phyloP scores from a whole-genome alignment of 92 coral and sea anemone species.

The Anthopleura xanthogrammica region DNA sequence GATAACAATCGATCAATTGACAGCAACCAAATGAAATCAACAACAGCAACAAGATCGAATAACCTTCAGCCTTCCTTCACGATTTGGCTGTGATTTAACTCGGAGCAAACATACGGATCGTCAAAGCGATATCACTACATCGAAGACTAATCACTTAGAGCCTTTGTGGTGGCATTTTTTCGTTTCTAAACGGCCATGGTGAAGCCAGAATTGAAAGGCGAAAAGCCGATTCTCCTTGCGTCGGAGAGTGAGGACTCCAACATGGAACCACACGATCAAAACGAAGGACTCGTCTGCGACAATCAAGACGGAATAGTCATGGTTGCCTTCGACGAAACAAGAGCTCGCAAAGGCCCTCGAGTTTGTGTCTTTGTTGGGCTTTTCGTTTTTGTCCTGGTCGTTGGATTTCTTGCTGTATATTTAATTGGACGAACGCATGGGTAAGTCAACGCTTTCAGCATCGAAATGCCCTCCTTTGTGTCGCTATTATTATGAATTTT shows the following conservation, averaged over 20 bases:
- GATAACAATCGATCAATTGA: slow-evolving; percentile 29
- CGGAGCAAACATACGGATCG: slow-evolving; percentile 13
- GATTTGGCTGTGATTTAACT: slow-evolving; percentile 6
- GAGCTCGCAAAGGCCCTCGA: slow-evolving; percentile 64
- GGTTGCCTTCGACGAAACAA: slow-evolving; percentile 46
- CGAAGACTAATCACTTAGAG: background rate
- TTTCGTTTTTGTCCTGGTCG: slow-evolving; percentile 61
- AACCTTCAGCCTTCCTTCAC: slow-evolving; percentile 4
- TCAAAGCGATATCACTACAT: background rate
- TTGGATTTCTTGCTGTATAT: slow-evolving; percentile 80
- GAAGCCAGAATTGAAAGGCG: slow-evolving; percentile 63
- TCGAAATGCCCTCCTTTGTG: background rate
- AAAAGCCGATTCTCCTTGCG: slow-evolving; percentile 47
- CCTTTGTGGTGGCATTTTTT: background rate
- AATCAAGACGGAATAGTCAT: slow-evolving; percentile 41
- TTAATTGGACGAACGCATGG: slow-evolving; percentile 58
- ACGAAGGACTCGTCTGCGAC: background rate
- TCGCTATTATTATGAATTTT: background rate
- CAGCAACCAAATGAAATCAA: slow-evolving; percentile 45
- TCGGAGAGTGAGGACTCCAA: slow-evolving; percentile 42
- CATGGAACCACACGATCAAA: slow-evolving; percentile 50
- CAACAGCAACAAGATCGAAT: slow-evolving; percentile 36
- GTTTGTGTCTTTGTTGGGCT: slow-evolving; percentile 67
- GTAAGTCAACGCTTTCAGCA: slow-evolving; percentile 11
- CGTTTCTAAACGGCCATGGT: slow-evolving; percentile 50